Conservation (phyloP, 1,140 invertebrate genomes). For the Onthophagus taurus region DNA sequence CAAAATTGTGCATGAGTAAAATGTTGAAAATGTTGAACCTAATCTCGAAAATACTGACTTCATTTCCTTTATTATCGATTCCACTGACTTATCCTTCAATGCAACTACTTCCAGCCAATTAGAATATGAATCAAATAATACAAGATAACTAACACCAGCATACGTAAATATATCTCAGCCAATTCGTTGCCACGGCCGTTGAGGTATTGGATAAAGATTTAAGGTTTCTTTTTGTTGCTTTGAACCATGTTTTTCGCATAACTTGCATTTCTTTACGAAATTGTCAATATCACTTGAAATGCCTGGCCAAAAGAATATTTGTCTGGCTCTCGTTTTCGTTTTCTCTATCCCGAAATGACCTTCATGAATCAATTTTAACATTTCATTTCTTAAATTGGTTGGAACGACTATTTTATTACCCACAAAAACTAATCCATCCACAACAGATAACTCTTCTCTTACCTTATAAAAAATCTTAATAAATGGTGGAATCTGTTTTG, state of each 20-base stretch:
- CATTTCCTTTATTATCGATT: slow-evolving; percentile 18
- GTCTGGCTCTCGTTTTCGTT: slow-evolving; percentile 16
- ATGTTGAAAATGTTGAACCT: slow-evolving; percentile 24
- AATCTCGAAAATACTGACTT: slow-evolving; percentile 23
- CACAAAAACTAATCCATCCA: slow-evolving; percentile 12
- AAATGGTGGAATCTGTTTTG: no score
- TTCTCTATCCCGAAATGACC: slow-evolving; percentile 19
- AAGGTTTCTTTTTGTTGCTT: slow-evolving; percentile 9
- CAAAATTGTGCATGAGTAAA: slow-evolving; percentile 25
- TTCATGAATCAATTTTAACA: slow-evolving; percentile 16
- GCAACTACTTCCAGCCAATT: slow-evolving; percentile 27
- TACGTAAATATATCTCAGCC: no score
- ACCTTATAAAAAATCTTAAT: neutral
- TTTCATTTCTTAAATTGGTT: slow-evolving; percentile 2
- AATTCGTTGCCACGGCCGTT: no score
- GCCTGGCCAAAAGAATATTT: slow-evolving; percentile 32
- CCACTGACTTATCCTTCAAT: slow-evolving; percentile 20
- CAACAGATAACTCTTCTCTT: slow-evolving; percentile 3
- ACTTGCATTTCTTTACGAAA: slow-evolving; percentile 3
- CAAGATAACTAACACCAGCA: no score
- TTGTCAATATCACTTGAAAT: slow-evolving; percentile 35
- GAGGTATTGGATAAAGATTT: no score
- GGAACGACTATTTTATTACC: slow-evolving; percentile 8
- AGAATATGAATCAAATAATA: slow-evolving; percentile 21
- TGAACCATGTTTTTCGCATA: slow-evolving; percentile 8